These are phyloP conservation scores for Ceratosolen solmsi DNA, from an alignment of 1,140 invertebrate genomes.

Conservation along the genomic window DNA sequence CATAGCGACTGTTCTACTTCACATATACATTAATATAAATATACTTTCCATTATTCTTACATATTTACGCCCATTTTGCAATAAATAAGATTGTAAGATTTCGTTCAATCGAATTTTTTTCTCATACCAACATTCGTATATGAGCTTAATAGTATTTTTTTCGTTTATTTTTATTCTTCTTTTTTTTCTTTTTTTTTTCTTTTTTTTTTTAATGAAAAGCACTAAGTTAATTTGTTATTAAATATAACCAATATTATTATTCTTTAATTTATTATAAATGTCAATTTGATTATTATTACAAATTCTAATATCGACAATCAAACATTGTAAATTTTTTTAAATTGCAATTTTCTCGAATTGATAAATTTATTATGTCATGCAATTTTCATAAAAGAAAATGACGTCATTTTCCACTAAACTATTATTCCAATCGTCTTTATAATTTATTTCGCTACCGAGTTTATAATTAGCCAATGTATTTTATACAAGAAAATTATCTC, in stretches of 20 bases:
- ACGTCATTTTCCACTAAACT: not conserved
- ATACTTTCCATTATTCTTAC: not conserved
- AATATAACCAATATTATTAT: too few species aligned
- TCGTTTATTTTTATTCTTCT: not conserved
- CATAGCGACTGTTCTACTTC: slow-evolving; percentile 5
- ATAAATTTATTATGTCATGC: too few species aligned
- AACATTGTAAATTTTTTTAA: too few species aligned
- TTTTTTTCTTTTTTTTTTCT: not conserved
- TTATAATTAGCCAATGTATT: not conserved
- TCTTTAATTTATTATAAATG: too few species aligned
- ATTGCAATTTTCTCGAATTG: too few species aligned
- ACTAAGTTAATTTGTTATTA: too few species aligned
- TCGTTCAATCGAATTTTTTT: not conserved
- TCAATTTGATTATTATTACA: too few species aligned
- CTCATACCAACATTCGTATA: not conserved
- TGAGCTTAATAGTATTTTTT: not conserved
- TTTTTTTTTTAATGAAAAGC: too few species aligned
- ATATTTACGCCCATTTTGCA: not conserved
- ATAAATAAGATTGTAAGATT: not conserved
- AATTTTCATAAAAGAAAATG: not conserved
- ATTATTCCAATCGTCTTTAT: not conserved
- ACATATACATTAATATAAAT: not conserved
- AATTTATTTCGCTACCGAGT: not conserved
- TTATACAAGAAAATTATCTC: not conserved
- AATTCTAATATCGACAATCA: too few species aligned